phyloP scores from a whole-genome alignment of 2,797 vertebrate species.

The Ctenopoma kingsleyae region DNA sequence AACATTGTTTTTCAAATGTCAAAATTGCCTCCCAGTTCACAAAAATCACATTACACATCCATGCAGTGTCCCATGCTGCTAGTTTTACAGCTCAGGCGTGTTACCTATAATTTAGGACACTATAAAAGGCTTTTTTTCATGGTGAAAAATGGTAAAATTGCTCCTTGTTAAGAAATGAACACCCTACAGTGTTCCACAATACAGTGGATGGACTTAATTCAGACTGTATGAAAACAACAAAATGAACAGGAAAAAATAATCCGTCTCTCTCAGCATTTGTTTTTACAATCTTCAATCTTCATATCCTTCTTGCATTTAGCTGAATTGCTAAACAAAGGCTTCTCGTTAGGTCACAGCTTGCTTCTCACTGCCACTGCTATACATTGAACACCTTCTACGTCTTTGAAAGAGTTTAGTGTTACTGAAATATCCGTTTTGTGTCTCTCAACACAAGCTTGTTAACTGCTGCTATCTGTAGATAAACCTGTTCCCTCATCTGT shows the following conservation, averaged over 20 bases:
- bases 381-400: slow-evolving; percentile 47
- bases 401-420: neutral
- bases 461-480: slow-evolving; percentile 34
- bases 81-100: slow-evolving; percentile 25
- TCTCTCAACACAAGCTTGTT: slow-evolving; percentile 29
- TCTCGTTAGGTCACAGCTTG: slow-evolving; percentile 29
- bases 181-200: neutral
- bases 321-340: neutral
- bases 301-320: neutral
- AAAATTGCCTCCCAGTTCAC: slow-evolving; percentile 76
- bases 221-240: slow-evolving; percentile 2
- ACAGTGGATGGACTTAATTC: neutral
- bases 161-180: slow-evolving; percentile 19
- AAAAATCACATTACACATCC: slow-evolving; percentile 73
- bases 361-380: neutral
- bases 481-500: slow-evolving; percentile 25
- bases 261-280: neutral
- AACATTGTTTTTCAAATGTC: slow-evolving; percentile 78
- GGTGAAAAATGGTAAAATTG: slow-evolving; percentile 24
- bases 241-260: neutral
- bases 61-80: slow-evolving; percentile 41
- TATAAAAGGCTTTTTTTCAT: slow-evolving; percentile 38
- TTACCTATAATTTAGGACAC: slow-evolving; percentile 32
- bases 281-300: neutral
- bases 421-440: slow-evolving; percentile 8